These are phyloP conservation scores for Myripristis jacobus DNA, from an alignment of 2,797 vertebrate species.

Conservation along the genomic window DNA sequence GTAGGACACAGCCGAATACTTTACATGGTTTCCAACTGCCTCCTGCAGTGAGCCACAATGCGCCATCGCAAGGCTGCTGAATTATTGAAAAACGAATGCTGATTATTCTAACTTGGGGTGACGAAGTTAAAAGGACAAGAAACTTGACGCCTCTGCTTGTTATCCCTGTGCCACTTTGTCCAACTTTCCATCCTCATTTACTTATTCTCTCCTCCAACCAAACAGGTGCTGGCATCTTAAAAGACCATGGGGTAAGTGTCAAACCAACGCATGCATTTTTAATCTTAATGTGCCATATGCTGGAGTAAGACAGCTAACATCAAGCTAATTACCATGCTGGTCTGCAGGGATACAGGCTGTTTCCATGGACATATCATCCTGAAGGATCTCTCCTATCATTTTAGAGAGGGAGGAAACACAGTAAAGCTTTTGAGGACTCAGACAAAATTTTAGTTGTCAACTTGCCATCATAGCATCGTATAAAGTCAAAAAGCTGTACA, in stretches of 20 bases:
- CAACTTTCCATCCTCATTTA: slow-evolving; percentile 22
- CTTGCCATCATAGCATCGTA: slow-evolving; percentile 17
- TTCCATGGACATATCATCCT: slow-evolving; percentile 59
- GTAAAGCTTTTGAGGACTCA: slow-evolving; percentile 7
- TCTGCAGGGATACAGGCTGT: slow-evolving; percentile 57
- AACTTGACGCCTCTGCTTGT: slow-evolving; percentile 5
- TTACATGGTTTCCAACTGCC: slow-evolving; percentile 51
- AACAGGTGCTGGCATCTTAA: slow-evolving; percentile 62
- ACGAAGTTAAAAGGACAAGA: slow-evolving; percentile 23
- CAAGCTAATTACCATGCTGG: slow-evolving; percentile 67
- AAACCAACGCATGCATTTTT: slow-evolving; percentile 65
- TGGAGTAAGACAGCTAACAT: slow-evolving; percentile 60
- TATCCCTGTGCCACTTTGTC: slow-evolving; percentile 9
- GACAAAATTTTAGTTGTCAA: slow-evolving; percentile 21
- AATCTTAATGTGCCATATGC: slow-evolving; percentile 72
- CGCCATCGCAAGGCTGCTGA: slow-evolving; percentile 41
- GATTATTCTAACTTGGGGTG: slow-evolving; percentile 30
- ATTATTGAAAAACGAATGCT: slow-evolving; percentile 63
- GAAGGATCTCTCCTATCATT: slow-evolving; percentile 45
- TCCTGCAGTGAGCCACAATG: slow-evolving; percentile 47
- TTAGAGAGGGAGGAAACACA: slow-evolving; percentile 16
- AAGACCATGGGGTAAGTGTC: slow-evolving; percentile 48
- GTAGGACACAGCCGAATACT: slow-evolving; percentile 12
- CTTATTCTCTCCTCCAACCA: slow-evolving; percentile 30
- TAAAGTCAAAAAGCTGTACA: background rate